These are phyloP conservation scores for Plestiodon gilberti DNA, from an alignment of 2,113 vertebrate genomes.

Conservation along the genomic window DNA sequence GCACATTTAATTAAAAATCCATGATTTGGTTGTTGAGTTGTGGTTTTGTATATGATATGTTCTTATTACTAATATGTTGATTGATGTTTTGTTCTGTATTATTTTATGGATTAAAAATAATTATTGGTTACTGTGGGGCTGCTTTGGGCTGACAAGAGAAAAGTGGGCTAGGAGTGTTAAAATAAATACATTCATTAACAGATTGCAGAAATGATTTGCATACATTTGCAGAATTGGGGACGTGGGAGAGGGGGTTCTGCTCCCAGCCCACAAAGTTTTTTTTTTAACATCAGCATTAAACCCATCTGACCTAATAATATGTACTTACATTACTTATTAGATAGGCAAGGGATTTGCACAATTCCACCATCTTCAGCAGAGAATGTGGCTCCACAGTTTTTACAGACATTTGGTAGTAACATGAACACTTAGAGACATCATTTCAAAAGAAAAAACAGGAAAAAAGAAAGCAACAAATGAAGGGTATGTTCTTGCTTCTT, in stretches of 20 bases:
- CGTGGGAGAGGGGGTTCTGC: background rate
- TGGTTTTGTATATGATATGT: no score
- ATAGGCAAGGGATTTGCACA: background rate
- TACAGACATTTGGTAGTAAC: background rate
- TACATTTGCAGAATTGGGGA: background rate
- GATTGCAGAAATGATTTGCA: background rate
- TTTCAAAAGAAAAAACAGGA: background rate
- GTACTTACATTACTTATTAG: background rate
- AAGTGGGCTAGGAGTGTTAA: no score
- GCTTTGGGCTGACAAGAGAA: background rate
- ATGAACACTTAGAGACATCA: background rate
- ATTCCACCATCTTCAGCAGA: background rate
- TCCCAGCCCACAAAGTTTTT: background rate
- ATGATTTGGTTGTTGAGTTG: no score
- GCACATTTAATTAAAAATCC: no score
- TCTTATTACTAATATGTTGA: no score
- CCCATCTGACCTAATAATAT: background rate
- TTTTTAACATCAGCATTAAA: background rate
- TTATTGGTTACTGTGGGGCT: no score
- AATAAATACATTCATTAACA: no score
- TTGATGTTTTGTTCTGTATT: no score
- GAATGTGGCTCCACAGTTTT: background rate
- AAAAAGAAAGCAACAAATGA: background rate
- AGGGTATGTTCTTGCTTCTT: background rate
- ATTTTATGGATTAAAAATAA: no score